Evolutionary conservation across 2,797 vertebrate species (phyloP).

Genomic region (Chiropotes sagulatus): DNA sequence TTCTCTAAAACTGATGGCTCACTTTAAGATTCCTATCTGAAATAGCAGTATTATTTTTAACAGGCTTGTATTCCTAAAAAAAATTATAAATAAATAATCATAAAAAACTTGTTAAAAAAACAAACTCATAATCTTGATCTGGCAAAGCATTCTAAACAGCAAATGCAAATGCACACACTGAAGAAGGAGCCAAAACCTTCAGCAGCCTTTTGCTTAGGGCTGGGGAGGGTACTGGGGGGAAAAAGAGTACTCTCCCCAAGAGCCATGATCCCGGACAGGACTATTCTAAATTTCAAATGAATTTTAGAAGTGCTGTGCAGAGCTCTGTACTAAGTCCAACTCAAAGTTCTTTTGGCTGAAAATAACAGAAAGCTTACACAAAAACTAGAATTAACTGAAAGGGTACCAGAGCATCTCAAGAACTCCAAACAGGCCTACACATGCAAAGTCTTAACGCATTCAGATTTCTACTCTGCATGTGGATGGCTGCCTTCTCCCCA

Average conservation of each 20-base stretch:
- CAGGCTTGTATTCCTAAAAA: neutral
- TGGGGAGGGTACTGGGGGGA: too few relatives aligned
- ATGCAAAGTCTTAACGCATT: neutral
- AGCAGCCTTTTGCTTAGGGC: neutral
- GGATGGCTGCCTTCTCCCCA: neutral
- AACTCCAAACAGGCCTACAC: neutral
- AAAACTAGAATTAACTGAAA: conserved; percentile 6
- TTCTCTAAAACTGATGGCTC: neutral
- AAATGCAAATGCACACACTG: neutral
- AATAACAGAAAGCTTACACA: conserved; percentile 21
- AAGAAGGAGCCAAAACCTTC: neutral
- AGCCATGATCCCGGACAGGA: neutral
- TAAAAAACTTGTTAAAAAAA: neutral
- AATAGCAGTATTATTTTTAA: conserved; percentile 45
- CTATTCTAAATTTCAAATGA: neutral
- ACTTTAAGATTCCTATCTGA: conserved; percentile 44
- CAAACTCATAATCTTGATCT: neutral
- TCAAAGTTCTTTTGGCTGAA: conserved; percentile 7
- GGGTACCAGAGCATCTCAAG: neutral
- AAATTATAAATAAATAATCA: conserved; percentile 17
- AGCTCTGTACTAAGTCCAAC: neutral
- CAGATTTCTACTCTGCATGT: neutral
- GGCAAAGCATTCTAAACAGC: neutral
- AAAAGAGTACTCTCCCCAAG: neutral
- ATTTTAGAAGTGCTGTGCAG: neutral